A percentile compares a stretch with the other conserved stretches of the same genome.
These are phyloP conservation scores for Hydrochoerus hydrochaeris DNA, from an alignment of 2,113 vertebrate genomes.

Conservation along the genomic window DNA sequence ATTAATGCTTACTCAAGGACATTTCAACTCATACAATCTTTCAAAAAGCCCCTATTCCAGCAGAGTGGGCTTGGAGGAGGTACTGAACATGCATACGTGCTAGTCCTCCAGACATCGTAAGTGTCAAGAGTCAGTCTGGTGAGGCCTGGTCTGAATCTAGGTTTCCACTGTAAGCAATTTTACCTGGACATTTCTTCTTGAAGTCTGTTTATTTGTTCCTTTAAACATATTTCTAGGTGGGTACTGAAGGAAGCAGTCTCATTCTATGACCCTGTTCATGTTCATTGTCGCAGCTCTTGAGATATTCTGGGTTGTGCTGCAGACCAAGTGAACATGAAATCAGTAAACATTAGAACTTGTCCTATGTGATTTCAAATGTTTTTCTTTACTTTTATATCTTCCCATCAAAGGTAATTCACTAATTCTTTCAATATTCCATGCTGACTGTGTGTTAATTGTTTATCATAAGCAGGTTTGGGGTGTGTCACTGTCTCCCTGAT, in stretches of 20 bases:
- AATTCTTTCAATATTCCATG: background rate
- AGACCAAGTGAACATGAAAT: accelerated
- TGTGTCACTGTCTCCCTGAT: too few relatives aligned
- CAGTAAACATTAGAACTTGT: background rate
- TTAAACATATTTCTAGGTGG: background rate
- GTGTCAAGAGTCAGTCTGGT: background rate
- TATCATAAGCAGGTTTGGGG: background rate
- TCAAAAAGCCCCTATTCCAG: background rate
- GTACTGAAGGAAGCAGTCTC: background rate
- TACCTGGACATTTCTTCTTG: background rate
- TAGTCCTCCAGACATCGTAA: background rate
- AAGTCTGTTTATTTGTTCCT: background rate
- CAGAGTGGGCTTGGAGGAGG: background rate
- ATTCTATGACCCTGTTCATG: background rate
- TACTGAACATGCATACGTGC: background rate
- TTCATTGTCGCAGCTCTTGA: accelerated
- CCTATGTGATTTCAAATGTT: too few relatives aligned
- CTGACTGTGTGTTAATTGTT: too few relatives aligned
- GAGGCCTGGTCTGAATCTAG: background rate
- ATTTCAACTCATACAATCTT: background rate
- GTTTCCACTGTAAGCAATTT: background rate
- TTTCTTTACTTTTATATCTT: background rate
- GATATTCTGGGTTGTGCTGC: accelerated
- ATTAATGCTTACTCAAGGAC: background rate
- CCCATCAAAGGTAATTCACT: background rate